Evolutionary conservation across 2,113 vertebrate genomes (phyloP).

Genomic region (Nansenia antarctica): DNA sequence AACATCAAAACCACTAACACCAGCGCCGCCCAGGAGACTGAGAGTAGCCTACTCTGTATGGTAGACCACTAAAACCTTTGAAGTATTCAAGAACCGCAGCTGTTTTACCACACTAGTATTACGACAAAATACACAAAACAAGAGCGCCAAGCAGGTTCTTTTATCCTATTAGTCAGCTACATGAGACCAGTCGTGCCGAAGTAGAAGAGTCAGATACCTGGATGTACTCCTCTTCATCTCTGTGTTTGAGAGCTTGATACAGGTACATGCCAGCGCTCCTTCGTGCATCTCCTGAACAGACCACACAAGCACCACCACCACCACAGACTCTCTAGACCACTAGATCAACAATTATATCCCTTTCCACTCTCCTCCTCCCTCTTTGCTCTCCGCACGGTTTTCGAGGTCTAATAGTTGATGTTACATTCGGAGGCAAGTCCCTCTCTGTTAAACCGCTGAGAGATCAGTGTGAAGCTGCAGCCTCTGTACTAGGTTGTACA

Average conservation of each 20-base stretch:
- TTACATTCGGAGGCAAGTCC: slow-evolving; percentile 26
- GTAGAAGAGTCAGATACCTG: slow-evolving; percentile 64
- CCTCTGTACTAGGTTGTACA: slow-evolving; percentile 50
- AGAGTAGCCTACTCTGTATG: too few species aligned
- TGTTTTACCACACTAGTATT: too few species aligned
- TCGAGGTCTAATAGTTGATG: slow-evolving; percentile 61
- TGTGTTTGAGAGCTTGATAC: slow-evolving; percentile 74
- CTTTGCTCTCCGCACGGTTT: slow-evolving; percentile 22
- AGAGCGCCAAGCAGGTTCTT: too few species aligned
- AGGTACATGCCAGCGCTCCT: slow-evolving; percentile 73
- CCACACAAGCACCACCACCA: slow-evolving; percentile 42
- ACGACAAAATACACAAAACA: too few species aligned
- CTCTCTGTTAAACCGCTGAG: slow-evolving; percentile 66
- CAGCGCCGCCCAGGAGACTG: too few species aligned
- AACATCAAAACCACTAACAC: too few species aligned
- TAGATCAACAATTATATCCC: slow-evolving; percentile 38
- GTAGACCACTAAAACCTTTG: too few species aligned
- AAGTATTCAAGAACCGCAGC: too few species aligned
- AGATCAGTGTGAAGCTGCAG: slow-evolving; percentile 48
- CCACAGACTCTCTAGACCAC: slow-evolving; percentile 38
- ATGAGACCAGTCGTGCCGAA: too few species aligned
- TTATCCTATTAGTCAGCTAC: too few species aligned
- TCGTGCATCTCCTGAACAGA: slow-evolving; percentile 67
- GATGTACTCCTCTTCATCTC: slow-evolving; percentile 72
- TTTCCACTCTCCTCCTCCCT: slow-evolving; percentile 6